phyloP scores from a whole-genome alignment of 1,140 invertebrate genomes.

The Rhyzopertha dominica region DNA sequence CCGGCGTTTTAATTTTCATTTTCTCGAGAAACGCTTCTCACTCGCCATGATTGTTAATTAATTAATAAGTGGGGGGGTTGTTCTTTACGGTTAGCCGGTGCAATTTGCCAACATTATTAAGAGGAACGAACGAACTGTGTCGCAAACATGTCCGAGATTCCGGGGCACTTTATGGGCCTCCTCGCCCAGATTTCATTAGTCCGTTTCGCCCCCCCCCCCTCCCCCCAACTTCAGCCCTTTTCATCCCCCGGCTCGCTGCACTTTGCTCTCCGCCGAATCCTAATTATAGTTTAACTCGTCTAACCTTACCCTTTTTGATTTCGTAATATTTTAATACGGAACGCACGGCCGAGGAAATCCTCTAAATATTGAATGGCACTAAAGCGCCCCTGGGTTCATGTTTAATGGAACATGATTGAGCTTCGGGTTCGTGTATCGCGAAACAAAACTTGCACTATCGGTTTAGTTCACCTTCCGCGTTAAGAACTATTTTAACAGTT shows the following conservation, averaged over 20 bases:
- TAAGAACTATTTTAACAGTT: too few relatives aligned
- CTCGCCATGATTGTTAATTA: conserved; percentile 45
- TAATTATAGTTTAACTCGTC: conserved; percentile 22
- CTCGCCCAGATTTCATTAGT: conserved; percentile 34
- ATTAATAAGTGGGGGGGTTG: conserved; percentile 42
- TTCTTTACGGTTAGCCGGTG: conserved; percentile 41
- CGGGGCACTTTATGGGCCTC: conserved; percentile 37
- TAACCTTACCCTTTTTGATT: too few relatives aligned
- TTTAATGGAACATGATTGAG: too few relatives aligned
- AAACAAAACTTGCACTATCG: too few relatives aligned
- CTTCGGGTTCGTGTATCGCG: too few relatives aligned
- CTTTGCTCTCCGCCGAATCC: conserved; percentile 21
- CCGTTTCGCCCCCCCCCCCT: conserved; percentile 19
- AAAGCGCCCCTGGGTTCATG: too few relatives aligned
- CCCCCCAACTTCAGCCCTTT: conserved; percentile 21
- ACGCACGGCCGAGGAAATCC: too few relatives aligned
- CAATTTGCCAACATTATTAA: conserved; percentile 45
- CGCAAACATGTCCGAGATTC: conserved; percentile 42
- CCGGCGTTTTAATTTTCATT: conserved; percentile 41
- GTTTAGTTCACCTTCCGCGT: too few relatives aligned
- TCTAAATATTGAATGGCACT: too few relatives aligned
- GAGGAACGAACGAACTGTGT: conserved; percentile 35
- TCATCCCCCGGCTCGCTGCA: conserved; percentile 20
- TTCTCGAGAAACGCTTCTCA: conserved; percentile 34
- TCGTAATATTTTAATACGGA: too few relatives aligned